phyloP scores from a whole-genome alignment of 2,113 vertebrate genomes.

The Raja brachyura region DNA sequence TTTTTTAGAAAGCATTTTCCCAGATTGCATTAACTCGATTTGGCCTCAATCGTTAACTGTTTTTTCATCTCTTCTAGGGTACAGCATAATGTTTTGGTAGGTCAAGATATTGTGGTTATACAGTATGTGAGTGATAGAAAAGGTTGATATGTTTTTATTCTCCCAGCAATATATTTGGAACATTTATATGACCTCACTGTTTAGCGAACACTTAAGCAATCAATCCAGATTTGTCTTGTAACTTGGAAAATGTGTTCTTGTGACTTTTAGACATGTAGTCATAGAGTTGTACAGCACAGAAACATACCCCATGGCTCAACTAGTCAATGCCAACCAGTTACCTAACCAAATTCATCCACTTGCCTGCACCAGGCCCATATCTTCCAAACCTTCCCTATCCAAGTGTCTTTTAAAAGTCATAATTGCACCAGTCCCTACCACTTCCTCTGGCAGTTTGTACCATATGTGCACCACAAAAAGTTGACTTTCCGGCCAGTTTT shows the following conservation, averaged over 20 bases:
- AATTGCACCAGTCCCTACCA: too few relatives aligned
- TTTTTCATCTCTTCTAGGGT: not conserved
- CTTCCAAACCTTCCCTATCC: too few relatives aligned
- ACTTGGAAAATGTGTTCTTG: not conserved
- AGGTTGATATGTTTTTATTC: not conserved
- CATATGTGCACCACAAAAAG: too few relatives aligned
- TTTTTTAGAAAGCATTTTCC: not conserved
- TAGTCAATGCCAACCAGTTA: too few relatives aligned
- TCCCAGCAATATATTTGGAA: not conserved
- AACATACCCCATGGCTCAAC: too few relatives aligned
- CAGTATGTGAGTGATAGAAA: not conserved
- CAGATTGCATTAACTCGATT: not conserved
- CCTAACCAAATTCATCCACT: too few relatives aligned
- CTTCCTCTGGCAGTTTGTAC: too few relatives aligned
- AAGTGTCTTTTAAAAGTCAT: too few relatives aligned
- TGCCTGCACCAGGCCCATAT: too few relatives aligned
- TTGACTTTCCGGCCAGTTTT: too few relatives aligned
- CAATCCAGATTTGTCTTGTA: not conserved
- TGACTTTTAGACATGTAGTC: not conserved
- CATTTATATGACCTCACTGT: not conserved
- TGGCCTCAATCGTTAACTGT: not conserved
- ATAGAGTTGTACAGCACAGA: too few relatives aligned
- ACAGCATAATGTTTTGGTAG: not conserved
- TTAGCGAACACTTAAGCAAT: not conserved
- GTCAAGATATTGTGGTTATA: not conserved